These are phyloP conservation scores for Cyanoramphus novaezelandiae DNA, from an alignment of 2,113 vertebrate species.

Conservation along the genomic window DNA sequence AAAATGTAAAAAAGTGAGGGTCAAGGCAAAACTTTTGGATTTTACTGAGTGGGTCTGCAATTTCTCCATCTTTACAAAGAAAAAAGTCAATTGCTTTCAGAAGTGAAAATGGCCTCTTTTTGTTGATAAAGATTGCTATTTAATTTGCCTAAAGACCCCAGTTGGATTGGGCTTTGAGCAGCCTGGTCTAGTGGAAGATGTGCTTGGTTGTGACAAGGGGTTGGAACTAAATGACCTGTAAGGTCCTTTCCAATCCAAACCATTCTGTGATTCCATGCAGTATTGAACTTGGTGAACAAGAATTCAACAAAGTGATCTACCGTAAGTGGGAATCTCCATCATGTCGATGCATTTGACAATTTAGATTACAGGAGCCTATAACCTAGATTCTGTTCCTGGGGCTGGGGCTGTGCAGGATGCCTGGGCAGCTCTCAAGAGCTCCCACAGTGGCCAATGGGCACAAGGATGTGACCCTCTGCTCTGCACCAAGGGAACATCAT, in stretches of 20 bases:
- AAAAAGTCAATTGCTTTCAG: not conserved
- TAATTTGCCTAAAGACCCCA: not conserved
- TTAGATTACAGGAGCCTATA: not conserved
- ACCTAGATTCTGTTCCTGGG: not conserved
- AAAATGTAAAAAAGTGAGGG: conserved; percentile 4
- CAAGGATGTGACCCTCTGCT: not conserved
- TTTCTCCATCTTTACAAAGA: not conserved
- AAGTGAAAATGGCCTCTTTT: not conserved
- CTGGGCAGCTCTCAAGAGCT: not conserved
- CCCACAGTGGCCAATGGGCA: not conserved
- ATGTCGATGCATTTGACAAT: not conserved
- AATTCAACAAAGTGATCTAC: not conserved
- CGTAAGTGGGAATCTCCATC: not conserved
- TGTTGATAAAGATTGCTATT: not conserved
- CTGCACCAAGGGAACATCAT: not conserved
- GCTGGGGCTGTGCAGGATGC: rapidly evolving
- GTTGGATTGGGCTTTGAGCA: not conserved
- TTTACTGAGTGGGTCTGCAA: not conserved
- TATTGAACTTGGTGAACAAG: not conserved
- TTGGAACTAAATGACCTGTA: not conserved
- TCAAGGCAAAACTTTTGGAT: not conserved
- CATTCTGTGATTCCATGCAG: not conserved
- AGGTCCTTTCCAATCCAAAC: not conserved
- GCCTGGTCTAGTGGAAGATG: not conserved
- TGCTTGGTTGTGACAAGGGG: not conserved